A percentile compares a stretch with the other conserved stretches of the same genome.
phyloP scores from a whole-genome alignment of 2,888 invertebrate species.

The Pterostichus niger region DNA sequence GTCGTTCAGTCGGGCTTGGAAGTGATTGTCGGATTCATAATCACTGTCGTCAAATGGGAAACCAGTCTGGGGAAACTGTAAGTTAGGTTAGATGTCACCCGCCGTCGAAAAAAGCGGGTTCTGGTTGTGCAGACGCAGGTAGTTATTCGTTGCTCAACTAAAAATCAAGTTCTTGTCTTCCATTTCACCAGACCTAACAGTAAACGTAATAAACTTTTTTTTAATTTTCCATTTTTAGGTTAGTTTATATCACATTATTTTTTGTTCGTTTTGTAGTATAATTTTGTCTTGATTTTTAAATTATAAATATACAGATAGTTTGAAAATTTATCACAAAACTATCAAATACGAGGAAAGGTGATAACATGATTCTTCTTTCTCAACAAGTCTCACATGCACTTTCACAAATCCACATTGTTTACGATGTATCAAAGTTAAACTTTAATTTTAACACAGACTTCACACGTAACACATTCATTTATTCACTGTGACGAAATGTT shows the following conservation, averaged over 20 bases:
- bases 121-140: not conserved
- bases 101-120: not conserved
- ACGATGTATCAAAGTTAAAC: constrained; percentile 58
- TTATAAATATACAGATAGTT: constrained; percentile 67
- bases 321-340: constrained; percentile 66
- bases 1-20: constrained; percentile 82
- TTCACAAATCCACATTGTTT: constrained; percentile 54
- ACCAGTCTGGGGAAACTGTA: constrained; percentile 76
- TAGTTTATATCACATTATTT: constrained; percentile 65
- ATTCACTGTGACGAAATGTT: no score
- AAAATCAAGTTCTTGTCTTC: constrained; percentile 25
- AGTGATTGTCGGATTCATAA: constrained; percentile 75
- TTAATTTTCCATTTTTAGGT: constrained; percentile 59
- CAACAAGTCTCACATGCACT: constrained; percentile 1
- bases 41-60: constrained; percentile 84
- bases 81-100: constrained; percentile 11
- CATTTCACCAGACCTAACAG: not conserved
- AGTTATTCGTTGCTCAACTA: constrained; percentile 54
- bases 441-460: constrained; percentile 63
- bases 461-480: no score
- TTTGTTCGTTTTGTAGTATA: constrained; percentile 61
- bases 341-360: constrained; percentile 54
- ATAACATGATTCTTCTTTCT: not conserved
- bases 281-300: constrained; percentile 10
- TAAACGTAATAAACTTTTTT: constrained; percentile 56